Percentiles rank a stretch among this genome's conserved stretches.
Conservation (phyloP, 2,888 invertebrate species). For the Chloroclystis v-ata region DNA sequence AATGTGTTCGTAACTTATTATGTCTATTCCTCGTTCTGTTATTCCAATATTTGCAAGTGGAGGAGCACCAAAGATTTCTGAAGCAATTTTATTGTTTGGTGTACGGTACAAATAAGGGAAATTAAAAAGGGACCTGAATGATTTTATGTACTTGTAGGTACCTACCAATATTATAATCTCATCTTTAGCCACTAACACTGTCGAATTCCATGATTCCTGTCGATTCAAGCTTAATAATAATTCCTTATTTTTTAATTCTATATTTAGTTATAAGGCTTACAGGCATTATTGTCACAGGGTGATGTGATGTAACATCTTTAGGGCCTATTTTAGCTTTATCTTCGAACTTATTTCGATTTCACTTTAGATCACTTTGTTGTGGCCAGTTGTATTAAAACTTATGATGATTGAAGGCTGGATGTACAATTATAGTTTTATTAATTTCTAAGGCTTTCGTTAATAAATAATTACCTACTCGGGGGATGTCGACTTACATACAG, state of each 20-base stretch:
- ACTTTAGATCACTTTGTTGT: constrained; percentile 61
- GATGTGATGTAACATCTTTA: constrained; percentile 25
- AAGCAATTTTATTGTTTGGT: constrained; percentile 64
- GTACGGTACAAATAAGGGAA: constrained; percentile 71
- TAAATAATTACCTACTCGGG: constrained; percentile 10
- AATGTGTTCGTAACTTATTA: constrained; percentile 73
- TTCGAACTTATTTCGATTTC: constrained; percentile 53
- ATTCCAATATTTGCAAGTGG: constrained; percentile 71
- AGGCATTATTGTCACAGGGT: constrained; percentile 40
- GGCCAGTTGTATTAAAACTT: constrained; percentile 74
- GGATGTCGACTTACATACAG: background rate
- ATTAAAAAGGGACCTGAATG: constrained; percentile 76
- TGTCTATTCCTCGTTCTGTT: constrained; percentile 56
- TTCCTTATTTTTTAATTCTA: constrained; percentile 65
- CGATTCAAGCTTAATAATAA: constrained; percentile 47
- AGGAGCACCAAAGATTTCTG: constrained; percentile 77
- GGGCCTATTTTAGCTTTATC: constrained; percentile 29
- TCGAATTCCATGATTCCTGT: constrained; percentile 36
- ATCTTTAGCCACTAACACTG: constrained; percentile 63
- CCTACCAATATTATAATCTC: constrained; percentile 76
- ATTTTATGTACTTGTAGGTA: constrained; percentile 70
- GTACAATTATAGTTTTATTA: constrained; percentile 45
- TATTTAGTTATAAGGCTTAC: constrained; percentile 59
- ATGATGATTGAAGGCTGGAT: constrained; percentile 61
- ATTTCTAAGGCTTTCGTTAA: constrained; percentile 41